Conservation (phyloP, 2,888 invertebrate genomes). For the Philereme transversata region DNA sequence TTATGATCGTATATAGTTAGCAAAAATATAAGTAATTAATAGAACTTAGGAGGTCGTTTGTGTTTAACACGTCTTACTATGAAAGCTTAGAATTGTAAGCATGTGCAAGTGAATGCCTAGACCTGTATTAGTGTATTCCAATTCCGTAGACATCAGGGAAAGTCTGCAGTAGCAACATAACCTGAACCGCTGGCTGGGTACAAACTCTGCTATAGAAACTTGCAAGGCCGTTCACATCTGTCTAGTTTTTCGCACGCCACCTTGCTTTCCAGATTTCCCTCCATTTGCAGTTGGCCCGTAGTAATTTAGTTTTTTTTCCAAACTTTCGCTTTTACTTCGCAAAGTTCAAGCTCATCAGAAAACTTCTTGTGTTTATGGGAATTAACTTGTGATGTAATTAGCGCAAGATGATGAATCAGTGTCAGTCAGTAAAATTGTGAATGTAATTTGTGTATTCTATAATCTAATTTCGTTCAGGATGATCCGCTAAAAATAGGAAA, state of each 20-base stretch:
- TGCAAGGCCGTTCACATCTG: constrained; percentile 65
- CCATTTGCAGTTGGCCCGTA: constrained; percentile 54
- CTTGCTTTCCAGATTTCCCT: constrained; percentile 75
- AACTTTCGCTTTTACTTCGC: constrained; percentile 28
- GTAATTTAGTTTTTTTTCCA: constrained; percentile 30
- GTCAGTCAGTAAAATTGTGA: no score
- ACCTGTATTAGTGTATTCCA: constrained; percentile 10
- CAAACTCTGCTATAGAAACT: constrained; percentile 57
- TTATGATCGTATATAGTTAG: not conserved
- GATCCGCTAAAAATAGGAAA: no score
- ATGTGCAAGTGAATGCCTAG: not conserved
- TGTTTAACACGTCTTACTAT: not conserved
- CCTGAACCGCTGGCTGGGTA: constrained; percentile 38
- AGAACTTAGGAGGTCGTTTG: not conserved
- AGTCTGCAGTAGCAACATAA: constrained; percentile 40
- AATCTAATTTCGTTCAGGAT: no score
- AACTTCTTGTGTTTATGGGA: constrained; percentile 2
- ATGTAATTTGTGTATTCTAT: no score
- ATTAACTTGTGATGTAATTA: constrained; percentile 5
- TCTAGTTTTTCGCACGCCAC: constrained; percentile 70
- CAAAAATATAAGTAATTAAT: not conserved
- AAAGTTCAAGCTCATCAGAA: constrained; percentile 14
- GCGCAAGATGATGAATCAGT: not conserved
- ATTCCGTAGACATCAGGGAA: constrained; percentile 42
- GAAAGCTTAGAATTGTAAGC: constrained; percentile 5